These are phyloP conservation scores for Punctoribates punctum DNA, from an alignment of 2,888 invertebrate species.

Conservation along the genomic window DNA sequence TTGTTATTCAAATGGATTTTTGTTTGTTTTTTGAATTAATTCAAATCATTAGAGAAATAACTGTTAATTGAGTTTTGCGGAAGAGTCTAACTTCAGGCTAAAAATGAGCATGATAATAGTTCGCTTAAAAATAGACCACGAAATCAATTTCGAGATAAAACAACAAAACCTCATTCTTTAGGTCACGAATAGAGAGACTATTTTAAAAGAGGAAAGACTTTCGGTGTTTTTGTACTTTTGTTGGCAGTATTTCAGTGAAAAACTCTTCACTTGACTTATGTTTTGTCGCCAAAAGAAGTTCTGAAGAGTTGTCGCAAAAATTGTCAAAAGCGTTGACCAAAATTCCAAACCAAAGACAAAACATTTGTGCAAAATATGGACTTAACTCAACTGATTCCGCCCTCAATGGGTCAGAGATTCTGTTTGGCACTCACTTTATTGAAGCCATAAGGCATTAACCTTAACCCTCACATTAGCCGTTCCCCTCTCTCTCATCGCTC, in stretches of 20 bases:
- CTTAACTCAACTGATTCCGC: neutral
- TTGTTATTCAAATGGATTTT: too few relatives aligned
- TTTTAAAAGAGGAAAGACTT: too few relatives aligned
- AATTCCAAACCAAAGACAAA: neutral
- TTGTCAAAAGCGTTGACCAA: neutral
- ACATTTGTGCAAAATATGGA: neutral
- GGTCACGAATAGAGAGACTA: slow-evolving; percentile 2
- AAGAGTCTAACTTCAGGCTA: too few relatives aligned
- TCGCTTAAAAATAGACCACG: neutral
- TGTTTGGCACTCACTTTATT: neutral
- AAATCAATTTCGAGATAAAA: neutral
- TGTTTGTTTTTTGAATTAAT: too few relatives aligned
- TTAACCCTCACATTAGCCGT: slow-evolving; percentile 20
- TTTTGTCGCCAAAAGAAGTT: neutral
- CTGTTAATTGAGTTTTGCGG: too few relatives aligned
- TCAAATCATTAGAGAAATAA: too few relatives aligned
- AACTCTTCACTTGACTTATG: neutral
- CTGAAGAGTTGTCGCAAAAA: neutral
- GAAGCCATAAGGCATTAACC: slow-evolving; percentile 9
- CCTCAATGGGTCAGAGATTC: neutral
- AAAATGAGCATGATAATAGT: neutral
- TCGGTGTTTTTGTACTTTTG: neutral
- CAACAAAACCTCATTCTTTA: slow-evolving; percentile 15
- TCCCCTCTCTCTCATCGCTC: neutral
- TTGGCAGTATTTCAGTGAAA: neutral